phyloP scores from a whole-genome alignment of 2,797 vertebrate species.

The Percopsis omiscomaycus region DNA sequence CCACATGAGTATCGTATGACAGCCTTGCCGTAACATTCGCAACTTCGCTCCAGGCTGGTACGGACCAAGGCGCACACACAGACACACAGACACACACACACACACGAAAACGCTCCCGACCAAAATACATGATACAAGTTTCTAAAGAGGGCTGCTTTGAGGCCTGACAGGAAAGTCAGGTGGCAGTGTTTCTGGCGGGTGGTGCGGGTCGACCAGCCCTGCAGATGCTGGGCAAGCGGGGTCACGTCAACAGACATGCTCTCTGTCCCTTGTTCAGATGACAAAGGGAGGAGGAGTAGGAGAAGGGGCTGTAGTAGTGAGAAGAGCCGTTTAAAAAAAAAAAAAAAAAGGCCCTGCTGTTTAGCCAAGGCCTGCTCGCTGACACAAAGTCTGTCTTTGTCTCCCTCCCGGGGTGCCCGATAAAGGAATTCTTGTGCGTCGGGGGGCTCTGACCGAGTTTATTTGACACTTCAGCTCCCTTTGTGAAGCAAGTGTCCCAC shows the following conservation, averaged over 20 bases:
- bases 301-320: slow-evolving; percentile 63
- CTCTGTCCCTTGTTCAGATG: slow-evolving; percentile 44
- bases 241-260: slow-evolving; percentile 55
- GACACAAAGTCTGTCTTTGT: slow-evolving; percentile 86
- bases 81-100: no score
- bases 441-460: slow-evolving; percentile 84
- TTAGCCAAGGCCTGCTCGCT: slow-evolving; percentile 81
- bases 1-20: slow-evolving; percentile 73
- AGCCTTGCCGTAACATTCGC: slow-evolving; percentile 13
- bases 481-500: slow-evolving; percentile 89
- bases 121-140: slow-evolving; percentile 18
- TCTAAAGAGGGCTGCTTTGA: slow-evolving; percentile 21
- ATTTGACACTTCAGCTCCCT: slow-evolving; percentile 92
- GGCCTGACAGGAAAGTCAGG: slow-evolving; percentile 3
- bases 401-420: slow-evolving; percentile 83
- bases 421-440: slow-evolving; percentile 91
- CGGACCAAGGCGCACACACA: slow-evolving; percentile 21
- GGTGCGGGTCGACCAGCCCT: slow-evolving; percentile 3
- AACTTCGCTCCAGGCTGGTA: slow-evolving; percentile 14
- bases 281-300: slow-evolving; percentile 45
- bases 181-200: no score
- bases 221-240: slow-evolving; percentile 47
- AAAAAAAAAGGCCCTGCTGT: slow-evolving; percentile 59
- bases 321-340: slow-evolving; percentile 41
- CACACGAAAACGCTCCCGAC: slow-evolving; percentile 26